Evolutionary conservation across 2,113 vertebrate species (phyloP).

Genomic region (Okapia johnstoni): DNA sequence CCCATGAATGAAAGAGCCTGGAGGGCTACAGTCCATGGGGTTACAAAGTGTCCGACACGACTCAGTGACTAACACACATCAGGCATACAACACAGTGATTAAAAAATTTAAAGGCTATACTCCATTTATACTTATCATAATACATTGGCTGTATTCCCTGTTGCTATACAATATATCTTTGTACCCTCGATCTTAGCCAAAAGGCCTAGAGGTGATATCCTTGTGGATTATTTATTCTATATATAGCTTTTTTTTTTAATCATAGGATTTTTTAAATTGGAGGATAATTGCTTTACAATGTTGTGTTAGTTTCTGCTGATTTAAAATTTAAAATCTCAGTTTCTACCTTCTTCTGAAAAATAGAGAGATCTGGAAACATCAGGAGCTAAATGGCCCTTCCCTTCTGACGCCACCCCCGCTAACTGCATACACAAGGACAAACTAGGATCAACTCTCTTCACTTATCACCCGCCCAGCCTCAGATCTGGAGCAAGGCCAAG

Average conservation of each 20-base stretch:
- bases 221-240: neutral
- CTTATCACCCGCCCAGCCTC: too few relatives aligned
- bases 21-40: neutral
- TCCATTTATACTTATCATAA: neutral
- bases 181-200: neutral
- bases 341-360: neutral
- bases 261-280: neutral
- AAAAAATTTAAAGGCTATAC: neutral
- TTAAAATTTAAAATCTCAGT: neutral
- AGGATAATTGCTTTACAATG: neutral
- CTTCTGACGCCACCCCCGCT: neutral
- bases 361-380: neutral
- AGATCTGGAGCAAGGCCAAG: neutral
- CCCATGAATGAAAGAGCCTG: neutral
- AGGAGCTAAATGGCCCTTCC: neutral
- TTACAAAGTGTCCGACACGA: neutral
- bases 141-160: neutral
- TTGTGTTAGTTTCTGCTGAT: neutral
- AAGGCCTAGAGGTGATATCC: neutral
- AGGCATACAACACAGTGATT: neutral
- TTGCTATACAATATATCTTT: neutral
- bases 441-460: accelerated
- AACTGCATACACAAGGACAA: accelerated
- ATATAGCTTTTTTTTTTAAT: neutral
- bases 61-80: neutral